phyloP scores from a whole-genome alignment of 2,113 vertebrate species.

The Butorides virescens region DNA sequence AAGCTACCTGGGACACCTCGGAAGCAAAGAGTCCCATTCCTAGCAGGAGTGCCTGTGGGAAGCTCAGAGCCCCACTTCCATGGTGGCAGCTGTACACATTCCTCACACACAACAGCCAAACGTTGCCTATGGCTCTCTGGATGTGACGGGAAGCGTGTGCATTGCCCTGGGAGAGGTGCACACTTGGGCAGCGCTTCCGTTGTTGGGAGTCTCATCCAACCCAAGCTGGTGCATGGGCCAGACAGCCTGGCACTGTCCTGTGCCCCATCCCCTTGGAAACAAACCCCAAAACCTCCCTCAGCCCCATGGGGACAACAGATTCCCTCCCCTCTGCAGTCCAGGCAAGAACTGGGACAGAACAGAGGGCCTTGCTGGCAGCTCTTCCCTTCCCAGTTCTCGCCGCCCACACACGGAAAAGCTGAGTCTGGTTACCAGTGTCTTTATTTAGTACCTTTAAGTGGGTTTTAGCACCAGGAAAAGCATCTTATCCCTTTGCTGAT shows the following conservation, averaged over 20 bases:
- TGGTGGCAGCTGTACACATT: background rate
- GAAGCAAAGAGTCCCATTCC: background rate
- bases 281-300: background rate
- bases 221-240: background rate
- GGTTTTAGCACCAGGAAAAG: background rate
- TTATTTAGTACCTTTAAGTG: background rate
- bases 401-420: background rate
- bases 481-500: background rate
- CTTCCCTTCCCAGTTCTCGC: background rate
- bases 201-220: background rate
- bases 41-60: background rate
- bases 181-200: background rate
- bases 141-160: background rate
- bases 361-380: background rate
- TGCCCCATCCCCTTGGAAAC: background rate
- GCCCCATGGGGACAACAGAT: background rate
- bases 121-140: background rate
- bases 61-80: background rate
- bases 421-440: background rate
- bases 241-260: background rate
- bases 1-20: background rate
- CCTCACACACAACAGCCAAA: background rate
- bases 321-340: background rate
- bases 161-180: background rate
- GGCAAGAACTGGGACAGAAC: background rate